phyloP scores from a whole-genome alignment of 2,888 invertebrate species.

The Habrosyne pyritoides region DNA sequence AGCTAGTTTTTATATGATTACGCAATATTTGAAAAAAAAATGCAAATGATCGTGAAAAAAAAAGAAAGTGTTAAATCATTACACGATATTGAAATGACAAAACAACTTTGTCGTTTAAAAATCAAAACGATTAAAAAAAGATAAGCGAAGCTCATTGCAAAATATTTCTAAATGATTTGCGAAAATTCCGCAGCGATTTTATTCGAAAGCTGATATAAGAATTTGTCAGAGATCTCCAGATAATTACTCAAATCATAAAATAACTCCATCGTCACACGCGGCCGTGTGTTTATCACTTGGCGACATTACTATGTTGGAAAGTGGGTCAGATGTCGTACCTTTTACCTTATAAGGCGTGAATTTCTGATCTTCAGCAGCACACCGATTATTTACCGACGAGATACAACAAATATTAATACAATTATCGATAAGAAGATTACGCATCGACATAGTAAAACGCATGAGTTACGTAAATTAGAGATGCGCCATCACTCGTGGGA shows the following conservation, averaged over 20 bases:
- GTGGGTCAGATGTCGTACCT: constrained; percentile 62
- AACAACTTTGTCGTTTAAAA: background rate
- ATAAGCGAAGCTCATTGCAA: background rate
- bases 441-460: background rate
- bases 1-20: too few relatives aligned
- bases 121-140: background rate
- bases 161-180: background rate
- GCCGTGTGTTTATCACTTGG: constrained; percentile 41
- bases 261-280: constrained; percentile 13
- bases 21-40: background rate
- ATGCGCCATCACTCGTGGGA: constrained; percentile 24
- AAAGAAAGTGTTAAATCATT: background rate
- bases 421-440: constrained; percentile 17
- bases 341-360: constrained; percentile 61
- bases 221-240: background rate
- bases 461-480: constrained; percentile 19
- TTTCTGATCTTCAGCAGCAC: constrained; percentile 52
- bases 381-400: constrained; percentile 18
- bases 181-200: background rate
- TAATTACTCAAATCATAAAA: constrained; percentile 1
- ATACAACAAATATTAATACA: constrained; percentile 30
- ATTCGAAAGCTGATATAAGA: background rate
- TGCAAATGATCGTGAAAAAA: background rate
- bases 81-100: background rate
- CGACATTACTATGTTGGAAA: constrained; percentile 47